phyloP scores from a whole-genome alignment of 2,113 vertebrate genomes.

The Corynorhinus townsendii region DNA sequence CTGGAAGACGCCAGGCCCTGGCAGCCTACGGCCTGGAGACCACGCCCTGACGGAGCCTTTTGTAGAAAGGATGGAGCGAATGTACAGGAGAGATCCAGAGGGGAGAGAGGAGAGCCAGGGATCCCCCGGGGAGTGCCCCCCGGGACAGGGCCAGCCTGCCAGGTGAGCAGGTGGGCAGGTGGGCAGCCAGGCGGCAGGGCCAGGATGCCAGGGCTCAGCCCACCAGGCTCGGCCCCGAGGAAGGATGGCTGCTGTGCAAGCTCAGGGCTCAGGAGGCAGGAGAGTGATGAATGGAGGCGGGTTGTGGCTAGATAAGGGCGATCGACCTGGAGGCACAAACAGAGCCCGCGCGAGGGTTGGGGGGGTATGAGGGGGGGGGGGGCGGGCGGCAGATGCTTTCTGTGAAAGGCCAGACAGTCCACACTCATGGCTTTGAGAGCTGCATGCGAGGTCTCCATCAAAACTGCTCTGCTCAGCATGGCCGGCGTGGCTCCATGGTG shows the following conservation, averaged over 20 bases:
- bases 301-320: neutral
- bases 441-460: fast-evolving
- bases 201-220: fast-evolving
- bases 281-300: neutral
- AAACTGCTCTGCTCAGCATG: neutral
- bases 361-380: too few relatives aligned
- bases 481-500: fast-evolving
- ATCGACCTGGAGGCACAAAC: neutral
- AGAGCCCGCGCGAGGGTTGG: too few relatives aligned
- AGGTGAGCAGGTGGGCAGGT: too few relatives aligned
- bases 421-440: too few relatives aligned
- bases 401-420: fast-evolving
- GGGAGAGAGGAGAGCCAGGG: too few relatives aligned
- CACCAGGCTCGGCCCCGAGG: fast-evolving
- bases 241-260: neutral
- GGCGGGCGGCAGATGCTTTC: neutral
- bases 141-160: neutral
- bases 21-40: neutral
- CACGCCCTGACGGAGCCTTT: neutral
- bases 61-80: neutral
- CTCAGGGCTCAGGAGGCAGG: too few relatives aligned
- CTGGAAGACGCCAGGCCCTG: neutral
- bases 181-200: too few relatives aligned
- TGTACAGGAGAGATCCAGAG: too few relatives aligned
- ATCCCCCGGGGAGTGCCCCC: fast-evolving